phyloP scores from a whole-genome alignment of 2,888 invertebrate genomes.

The Mechanitis messenoides region DNA sequence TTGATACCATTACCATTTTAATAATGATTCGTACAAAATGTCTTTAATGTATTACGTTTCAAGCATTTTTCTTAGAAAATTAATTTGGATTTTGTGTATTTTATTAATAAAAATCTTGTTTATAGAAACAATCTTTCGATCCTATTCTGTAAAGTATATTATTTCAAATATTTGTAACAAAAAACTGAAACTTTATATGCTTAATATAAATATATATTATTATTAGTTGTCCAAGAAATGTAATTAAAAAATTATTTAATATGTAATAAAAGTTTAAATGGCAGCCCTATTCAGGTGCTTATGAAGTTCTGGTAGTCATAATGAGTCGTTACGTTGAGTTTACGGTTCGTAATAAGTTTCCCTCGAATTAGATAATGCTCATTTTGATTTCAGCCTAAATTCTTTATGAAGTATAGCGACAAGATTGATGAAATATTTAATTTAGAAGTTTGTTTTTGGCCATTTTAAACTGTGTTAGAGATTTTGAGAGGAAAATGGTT shows the following conservation, averaged over 20 bases:
- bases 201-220: too few relatives aligned
- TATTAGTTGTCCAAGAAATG: too few relatives aligned
- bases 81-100: too few relatives aligned
- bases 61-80: too few relatives aligned
- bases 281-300: constrained; percentile 20
- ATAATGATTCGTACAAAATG: neutral
- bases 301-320: constrained; percentile 25
- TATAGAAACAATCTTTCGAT: too few relatives aligned
- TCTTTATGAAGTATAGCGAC: constrained; percentile 21
- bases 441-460: constrained; percentile 11
- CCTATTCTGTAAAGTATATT: too few relatives aligned
- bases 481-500: neutral
- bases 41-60: too few relatives aligned
- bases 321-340: constrained; percentile 26
- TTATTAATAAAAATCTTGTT: too few relatives aligned
- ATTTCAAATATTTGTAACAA: too few relatives aligned
- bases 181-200: too few relatives aligned
- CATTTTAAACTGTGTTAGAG: neutral
- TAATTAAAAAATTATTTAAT: too few relatives aligned
- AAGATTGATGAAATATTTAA: constrained; percentile 23
- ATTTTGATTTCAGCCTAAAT: constrained; percentile 24
- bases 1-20: constrained; percentile 1
- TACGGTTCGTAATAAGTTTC: constrained; percentile 28
- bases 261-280: neutral
- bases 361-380: constrained; percentile 23